Evolutionary conservation across 2,797 vertebrate species (phyloP), one percentile per base, ranked within the genome.

Genomic region (Lacerta agilis): DNA sequence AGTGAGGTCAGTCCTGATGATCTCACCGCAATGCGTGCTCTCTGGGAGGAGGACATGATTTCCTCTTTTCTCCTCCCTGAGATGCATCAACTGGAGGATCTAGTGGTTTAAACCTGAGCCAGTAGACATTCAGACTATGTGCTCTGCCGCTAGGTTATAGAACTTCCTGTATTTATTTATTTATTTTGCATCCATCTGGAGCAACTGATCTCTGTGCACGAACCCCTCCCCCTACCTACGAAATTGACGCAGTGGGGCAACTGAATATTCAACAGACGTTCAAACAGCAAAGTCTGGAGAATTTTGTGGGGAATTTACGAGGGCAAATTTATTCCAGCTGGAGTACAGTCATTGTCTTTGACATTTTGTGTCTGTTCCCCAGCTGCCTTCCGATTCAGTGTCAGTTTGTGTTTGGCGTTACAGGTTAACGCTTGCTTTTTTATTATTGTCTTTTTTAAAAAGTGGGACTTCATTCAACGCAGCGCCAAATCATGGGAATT

Each of bases 401-500:
- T 67, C 61, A 27, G 77, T 90, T 87, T 83, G 27, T 80, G 15
- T 80, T 79, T 41, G 77, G 61, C 45, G 49, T 76, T 76, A 84
- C 43, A 90, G 86, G 58, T 84, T 90, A 87, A 80, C 23, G 25
- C 64, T 79, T 13, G 8, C 2, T 1, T 87, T 81, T 61, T 71
- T 72, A 33, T 36, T 20, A 2, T 36, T 23, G 17, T 64, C 36
- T 27, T 18, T 66, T 66, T 27, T 3, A 23, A 43, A 61, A 1
- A 82, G 41, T 15, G 58, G 7, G 38, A 43, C 38, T 92, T 86
- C 86, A 85, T 88, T 93, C 89, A 49, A 80, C 77, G 3, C 33
- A 77, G 36, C 36, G 7, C 55, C 89, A 88, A 88, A 85, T 91
- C 27, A 81, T 29, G 38, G 33, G 82, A 93, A 90, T 75, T 10